A percentile compares a stretch with the other conserved stretches of the same genome.
Conservation (phyloP, 2,888 invertebrate species). For the Escarpia spicata region DNA sequence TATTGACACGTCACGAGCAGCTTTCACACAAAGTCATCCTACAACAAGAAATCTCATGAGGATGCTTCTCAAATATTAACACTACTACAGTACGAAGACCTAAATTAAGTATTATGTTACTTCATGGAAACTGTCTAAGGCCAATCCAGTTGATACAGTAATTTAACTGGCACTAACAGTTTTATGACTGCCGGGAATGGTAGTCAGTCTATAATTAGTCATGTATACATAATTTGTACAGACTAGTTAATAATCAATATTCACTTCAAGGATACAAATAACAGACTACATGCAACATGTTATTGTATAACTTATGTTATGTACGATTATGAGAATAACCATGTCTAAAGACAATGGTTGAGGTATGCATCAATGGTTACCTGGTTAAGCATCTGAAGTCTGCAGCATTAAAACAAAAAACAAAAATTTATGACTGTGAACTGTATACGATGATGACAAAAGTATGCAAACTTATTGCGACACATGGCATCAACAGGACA, state of each 20-base stretch:
- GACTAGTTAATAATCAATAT: too few relatives aligned
- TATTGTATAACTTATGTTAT: not conserved
- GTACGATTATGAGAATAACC: not conserved
- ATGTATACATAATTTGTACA: too few relatives aligned
- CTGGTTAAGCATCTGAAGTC: not conserved
- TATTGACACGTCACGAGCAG: not conserved
- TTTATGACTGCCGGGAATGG: too few relatives aligned
- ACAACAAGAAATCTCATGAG: not conserved
- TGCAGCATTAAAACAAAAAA: slow-evolving; percentile 5
- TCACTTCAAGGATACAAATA: too few relatives aligned
- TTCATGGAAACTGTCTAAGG: too few relatives aligned
- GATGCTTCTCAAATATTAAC: not conserved
- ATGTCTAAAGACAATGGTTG: not conserved
- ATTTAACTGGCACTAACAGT: too few relatives aligned
- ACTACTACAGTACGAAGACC: not conserved
- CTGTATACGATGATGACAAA: not conserved
- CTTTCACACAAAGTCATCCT: not conserved
- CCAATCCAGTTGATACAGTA: too few relatives aligned
- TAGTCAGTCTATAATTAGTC: too few relatives aligned
- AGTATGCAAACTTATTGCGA: not conserved
- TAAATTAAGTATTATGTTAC: too few relatives aligned
- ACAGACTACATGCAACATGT: too few relatives aligned
- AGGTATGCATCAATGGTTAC: not conserved
- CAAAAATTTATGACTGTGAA: not conserved
- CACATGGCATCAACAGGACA: not conserved